Conservation (phyloP, 1,140 invertebrate genomes). For the Metaphire vulgaris region DNA sequence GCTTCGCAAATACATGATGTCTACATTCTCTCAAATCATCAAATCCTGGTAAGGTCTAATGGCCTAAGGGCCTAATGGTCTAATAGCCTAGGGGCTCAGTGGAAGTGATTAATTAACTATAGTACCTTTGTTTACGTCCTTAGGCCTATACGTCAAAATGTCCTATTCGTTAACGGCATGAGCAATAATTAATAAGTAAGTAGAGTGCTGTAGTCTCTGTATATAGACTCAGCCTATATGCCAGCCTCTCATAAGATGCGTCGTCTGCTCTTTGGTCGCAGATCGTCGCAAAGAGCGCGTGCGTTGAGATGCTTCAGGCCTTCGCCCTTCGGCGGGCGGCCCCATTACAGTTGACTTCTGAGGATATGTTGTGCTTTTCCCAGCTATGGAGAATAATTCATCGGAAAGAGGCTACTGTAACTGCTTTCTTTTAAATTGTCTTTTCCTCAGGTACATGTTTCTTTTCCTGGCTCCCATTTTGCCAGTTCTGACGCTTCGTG, state of each 20-base stretch:
- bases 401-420: too few relatives aligned
- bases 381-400: too few relatives aligned
- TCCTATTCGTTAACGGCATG: neutral
- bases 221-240: too few relatives aligned
- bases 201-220: neutral
- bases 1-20: slow-evolving; percentile 59
- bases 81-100: neutral
- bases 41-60: slow-evolving; percentile 45
- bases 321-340: neutral
- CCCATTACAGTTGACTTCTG: neutral
- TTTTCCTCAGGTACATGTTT: slow-evolving; percentile 61
- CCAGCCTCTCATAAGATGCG: too few relatives aligned
- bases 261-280: neutral
- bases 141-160: neutral
- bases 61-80: neutral
- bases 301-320: neutral
- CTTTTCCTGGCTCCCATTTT: slow-evolving; percentile 66
- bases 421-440: neutral
- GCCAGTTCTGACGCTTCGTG: slow-evolving; percentile 60
- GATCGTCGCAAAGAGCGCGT: neutral
- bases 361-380: neutral
- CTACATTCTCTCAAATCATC: slow-evolving; percentile 56
- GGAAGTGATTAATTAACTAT: neutral
- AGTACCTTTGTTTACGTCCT: neutral
- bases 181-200: neutral